These are phyloP conservation scores for Amphibalanus amphitrite DNA, from an alignment of 1,140 invertebrate genomes.

Conservation along the genomic window DNA sequence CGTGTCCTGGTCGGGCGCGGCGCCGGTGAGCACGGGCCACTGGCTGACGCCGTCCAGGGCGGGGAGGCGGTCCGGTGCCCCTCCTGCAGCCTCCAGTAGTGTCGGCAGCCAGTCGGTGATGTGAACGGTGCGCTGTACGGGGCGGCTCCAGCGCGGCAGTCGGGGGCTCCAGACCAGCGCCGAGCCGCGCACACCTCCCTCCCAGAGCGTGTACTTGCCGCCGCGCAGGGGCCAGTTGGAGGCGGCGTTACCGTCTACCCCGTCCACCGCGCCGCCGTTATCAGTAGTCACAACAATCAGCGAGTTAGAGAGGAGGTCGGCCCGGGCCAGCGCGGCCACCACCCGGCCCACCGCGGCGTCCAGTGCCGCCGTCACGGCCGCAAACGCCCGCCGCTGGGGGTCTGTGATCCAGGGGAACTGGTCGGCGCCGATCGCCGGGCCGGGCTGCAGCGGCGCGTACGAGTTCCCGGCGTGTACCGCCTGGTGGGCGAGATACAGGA, in stretches of 20 bases:
- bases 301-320: conserved; percentile 48
- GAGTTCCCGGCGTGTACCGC: conserved; percentile 56
- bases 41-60: background rate
- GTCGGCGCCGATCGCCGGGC: conserved; percentile 42
- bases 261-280: conserved; percentile 63
- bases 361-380: conserved; percentile 60
- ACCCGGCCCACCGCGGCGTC: conserved; percentile 70
- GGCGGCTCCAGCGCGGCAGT: background rate
- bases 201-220: conserved; percentile 32
- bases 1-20: background rate
- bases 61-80: background rate
- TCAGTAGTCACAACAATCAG: conserved; percentile 70
- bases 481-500: conserved; percentile 66
- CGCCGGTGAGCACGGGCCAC: background rate
- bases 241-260: conserved; percentile 66
- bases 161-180: conserved; percentile 58
- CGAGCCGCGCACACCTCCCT: conserved; percentile 28
- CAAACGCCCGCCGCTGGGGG: conserved; percentile 50
- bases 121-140: conserved; percentile 34
- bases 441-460: conserved; percentile 58
- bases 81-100: conserved; percentile 32
- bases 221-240: conserved; percentile 39
- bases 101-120: conserved; percentile 83
- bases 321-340: conserved; percentile 42
- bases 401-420: conserved; percentile 52